Evolutionary conservation across 2,113 vertebrate genomes (phyloP), one percentile per base, ranked within the genome.

Genomic region (Probosciger aterrimus): DNA sequence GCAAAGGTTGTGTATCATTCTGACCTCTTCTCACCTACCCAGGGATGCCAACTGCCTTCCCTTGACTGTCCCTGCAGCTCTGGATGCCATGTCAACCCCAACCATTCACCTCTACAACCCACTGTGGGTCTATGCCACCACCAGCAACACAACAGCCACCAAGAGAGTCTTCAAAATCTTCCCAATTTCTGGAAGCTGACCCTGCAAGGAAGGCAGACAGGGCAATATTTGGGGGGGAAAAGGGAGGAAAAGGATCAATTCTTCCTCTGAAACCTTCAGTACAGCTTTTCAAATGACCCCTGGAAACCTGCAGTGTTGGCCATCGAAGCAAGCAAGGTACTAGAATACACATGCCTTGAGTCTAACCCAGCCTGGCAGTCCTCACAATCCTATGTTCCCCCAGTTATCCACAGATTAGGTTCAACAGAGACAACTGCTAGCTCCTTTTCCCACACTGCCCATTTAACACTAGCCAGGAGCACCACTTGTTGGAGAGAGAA

Each of bases 51-150:
- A 8, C 22, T 91, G n/a, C 55, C 14, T 63, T 62, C 15, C 9
- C 41, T 24, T 14, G 24, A 33, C 41, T 69, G n/a, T 14, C 37
- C 43, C 49, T 30, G n/a, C 43, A 59, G 33, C 33, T 62, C 52
- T 25, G 39, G 37, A 22, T 4, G 8, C 59, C 17, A 4, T 3
- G 11, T 8, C 62, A n/a, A 57, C 24, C 44, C 37, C 76, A 65
- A 8, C 24, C n/a, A 18, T 27, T 43, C 4, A 2, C 47, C 52
- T 39, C 44, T 20, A 20, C 1, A 0, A 53, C 15, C 18, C 11
- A 7, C 60, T 24, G 27, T 10, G 43, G 35, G 11, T 69, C 53
- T 65, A 33, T 31, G 44, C 43, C 60, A 71, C n/a, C 49, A 44
- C 1, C 47, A 74, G 47, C 2, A 1, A 15, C 31, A 25, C 37